A percentile compares a stretch with the other conserved stretches of the same genome.
Evolutionary conservation across 35 echinoderm and acorn worm species (phyloP).

Genomic region (Hemicentrotus pulcherrimus): DNA sequence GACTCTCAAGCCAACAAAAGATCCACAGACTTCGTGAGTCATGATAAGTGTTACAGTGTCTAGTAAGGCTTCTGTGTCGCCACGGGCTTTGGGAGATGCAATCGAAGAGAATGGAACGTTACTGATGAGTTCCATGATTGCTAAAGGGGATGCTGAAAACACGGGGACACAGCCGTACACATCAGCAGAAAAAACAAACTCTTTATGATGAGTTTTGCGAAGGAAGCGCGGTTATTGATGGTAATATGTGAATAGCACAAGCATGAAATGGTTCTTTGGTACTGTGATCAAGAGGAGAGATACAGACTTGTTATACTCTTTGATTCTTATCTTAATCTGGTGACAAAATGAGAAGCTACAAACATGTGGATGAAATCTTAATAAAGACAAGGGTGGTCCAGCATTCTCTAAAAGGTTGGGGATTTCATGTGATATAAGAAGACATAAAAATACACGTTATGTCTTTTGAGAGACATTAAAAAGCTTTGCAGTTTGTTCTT

Average conservation of each 20-base stretch:
- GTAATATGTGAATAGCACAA: not conserved
- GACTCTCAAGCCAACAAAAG: not conserved
- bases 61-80: not conserved
- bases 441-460: too few relatives aligned
- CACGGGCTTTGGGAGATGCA: not conserved
- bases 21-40: not conserved
- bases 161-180: not conserved
- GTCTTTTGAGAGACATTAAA: too few relatives aligned
- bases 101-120: not conserved
- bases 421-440: too few relatives aligned
- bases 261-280: not conserved
- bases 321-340: not conserved
- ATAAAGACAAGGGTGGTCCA: not conserved
- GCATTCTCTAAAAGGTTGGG: too few relatives aligned
- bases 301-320: not conserved
- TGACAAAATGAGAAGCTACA: not conserved
- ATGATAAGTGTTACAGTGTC: not conserved
- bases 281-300: not conserved
- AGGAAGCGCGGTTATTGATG: not conserved
- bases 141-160: not conserved
- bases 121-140: not conserved
- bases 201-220: not conserved
- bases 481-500: too few relatives aligned
- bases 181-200: not conserved
- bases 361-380: not conserved